These are phyloP conservation scores for Apostichopus californicus DNA, from an alignment of 35 echinoderm and acorn worm species.

Conservation along the genomic window DNA sequence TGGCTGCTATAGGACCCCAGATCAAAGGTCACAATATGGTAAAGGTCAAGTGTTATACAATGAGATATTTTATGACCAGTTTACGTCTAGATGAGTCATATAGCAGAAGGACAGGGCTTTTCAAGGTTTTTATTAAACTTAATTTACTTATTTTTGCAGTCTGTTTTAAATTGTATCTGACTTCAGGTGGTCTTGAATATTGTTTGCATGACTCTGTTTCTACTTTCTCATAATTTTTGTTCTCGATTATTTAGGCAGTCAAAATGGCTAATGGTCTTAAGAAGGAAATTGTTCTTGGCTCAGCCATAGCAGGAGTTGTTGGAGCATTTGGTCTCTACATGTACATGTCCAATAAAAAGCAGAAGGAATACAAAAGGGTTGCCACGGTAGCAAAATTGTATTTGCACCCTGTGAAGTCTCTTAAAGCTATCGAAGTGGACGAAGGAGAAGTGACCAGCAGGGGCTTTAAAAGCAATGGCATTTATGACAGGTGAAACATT, in stretches of 20 bases:
- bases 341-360: background rate
- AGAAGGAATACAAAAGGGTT: slow-evolving; percentile 29
- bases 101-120: no score
- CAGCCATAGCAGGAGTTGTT: background rate
- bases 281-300: background rate
- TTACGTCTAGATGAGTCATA: no score
- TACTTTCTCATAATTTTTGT: background rate
- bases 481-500: slow-evolving; percentile 28
- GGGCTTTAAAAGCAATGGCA: slow-evolving; percentile 28
- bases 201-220: background rate
- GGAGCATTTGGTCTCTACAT: background rate
- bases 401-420: slow-evolving; percentile 44
- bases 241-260: background rate
- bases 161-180: no score
- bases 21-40: no score
- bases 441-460: slow-evolving; percentile 25
- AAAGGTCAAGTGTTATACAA: no score
- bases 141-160: no score
- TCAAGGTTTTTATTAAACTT: no score
- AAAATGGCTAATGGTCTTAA: background rate
- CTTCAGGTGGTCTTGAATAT: no score
- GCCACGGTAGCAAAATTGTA: slow-evolving; percentile 18
- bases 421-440: slow-evolving; percentile 12
- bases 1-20: no score
- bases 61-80: no score